Evolutionary conservation across 2,888 invertebrate species (phyloP).

Genomic region (Diarsia mendica): DNA sequence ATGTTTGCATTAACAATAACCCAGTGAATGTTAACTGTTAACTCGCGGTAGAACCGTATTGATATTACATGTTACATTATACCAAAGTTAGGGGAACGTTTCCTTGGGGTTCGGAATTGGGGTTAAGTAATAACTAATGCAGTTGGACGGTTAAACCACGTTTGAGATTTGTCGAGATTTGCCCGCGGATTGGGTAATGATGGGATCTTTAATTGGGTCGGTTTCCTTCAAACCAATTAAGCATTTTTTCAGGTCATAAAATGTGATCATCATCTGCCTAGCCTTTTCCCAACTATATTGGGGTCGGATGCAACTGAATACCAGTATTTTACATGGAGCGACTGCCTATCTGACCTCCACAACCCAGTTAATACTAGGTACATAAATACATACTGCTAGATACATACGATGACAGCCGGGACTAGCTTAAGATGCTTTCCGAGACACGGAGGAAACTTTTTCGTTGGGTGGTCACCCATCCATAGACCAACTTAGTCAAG

Average conservation of each 20-base stretch:
- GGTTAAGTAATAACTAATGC: not conserved
- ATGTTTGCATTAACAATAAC: slow-evolving; percentile 38
- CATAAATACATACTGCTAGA: no score
- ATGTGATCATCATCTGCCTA: no score
- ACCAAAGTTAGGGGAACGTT: not conserved
- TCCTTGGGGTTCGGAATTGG: not conserved
- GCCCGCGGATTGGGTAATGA: not conserved
- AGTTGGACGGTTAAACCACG: not conserved
- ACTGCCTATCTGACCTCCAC: no score
- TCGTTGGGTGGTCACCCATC: no score
- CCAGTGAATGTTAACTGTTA: slow-evolving; percentile 34
- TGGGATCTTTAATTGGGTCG: not conserved
- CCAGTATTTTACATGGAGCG: no score
- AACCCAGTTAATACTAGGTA: no score
- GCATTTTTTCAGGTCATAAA: not conserved
- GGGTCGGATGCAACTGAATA: no score
- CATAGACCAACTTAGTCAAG: no score
- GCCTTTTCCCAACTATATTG: no score
- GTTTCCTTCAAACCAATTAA: not conserved
- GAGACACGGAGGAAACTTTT: no score
- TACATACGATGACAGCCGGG: no score
- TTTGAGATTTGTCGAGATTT: not conserved
- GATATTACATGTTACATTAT: slow-evolving; percentile 27
- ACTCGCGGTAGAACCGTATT: not conserved
- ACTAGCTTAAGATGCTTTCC: no score